These are phyloP conservation scores for Cathartes aura DNA, from an alignment of 2,113 vertebrate species.

Conservation along the genomic window DNA sequence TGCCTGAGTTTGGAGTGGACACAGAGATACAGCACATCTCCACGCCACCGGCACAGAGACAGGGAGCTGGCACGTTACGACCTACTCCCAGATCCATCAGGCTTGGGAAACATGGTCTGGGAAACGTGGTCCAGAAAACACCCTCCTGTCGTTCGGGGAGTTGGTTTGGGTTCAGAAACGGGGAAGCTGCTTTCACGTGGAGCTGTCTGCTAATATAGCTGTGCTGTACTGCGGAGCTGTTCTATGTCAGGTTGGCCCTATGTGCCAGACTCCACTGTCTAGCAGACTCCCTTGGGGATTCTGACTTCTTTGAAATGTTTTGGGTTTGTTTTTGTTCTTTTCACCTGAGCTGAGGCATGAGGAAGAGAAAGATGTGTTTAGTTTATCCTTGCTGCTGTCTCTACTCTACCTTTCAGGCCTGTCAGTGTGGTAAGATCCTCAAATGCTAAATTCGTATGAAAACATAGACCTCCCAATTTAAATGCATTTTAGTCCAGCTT, in stretches of 20 bases:
- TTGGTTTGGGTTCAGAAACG: accelerated
- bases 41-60: not conserved
- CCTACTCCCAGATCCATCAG: not conserved
- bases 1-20: not conserved
- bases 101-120: not conserved
- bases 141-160: not conserved
- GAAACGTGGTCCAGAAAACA: not conserved
- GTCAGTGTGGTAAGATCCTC: not conserved
- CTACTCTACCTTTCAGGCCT: not conserved
- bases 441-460: not conserved
- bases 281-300: not conserved
- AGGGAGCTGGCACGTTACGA: not conserved
- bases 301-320: not conserved
- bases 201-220: not conserved
- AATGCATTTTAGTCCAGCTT: not conserved
- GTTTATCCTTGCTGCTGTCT: not conserved
- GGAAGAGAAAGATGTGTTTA: not conserved
- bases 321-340: not conserved
- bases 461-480: not conserved
- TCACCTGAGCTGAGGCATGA: not conserved
- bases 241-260: not conserved
- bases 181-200: not conserved
- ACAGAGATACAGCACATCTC: accelerated
- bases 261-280: not conserved
- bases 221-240: not conserved